Evolutionary conservation across 2,888 invertebrate genomes (phyloP), one percentile per base, ranked within the genome.

Genomic region (Platycheirus rosarum): DNA sequence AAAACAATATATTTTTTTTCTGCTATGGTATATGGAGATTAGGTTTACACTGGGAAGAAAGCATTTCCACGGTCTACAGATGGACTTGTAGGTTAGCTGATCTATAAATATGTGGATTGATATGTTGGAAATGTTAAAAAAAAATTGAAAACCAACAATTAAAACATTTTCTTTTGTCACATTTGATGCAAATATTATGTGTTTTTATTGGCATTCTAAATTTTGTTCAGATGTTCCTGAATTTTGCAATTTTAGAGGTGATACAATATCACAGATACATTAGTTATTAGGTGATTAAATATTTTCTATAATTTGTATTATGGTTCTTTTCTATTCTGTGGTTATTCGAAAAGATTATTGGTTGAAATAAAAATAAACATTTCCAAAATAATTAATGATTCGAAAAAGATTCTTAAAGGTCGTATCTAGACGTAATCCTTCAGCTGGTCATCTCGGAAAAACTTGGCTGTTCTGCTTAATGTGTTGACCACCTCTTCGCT

Each of bases 41-140:
- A 14, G 32, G 42, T 63, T 79, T 32, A 42, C 35, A 32, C 48
- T 16, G 66, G 40, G 14, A 60, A 48, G 35, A 60, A 29, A 13
- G 40, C 18, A 60, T 29, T 69, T 53, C 44, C 55, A 55, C 63
- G 74, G 63, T 49, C 68, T 66, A 66, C 57, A 62, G 68, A 74
- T 71, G 75, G 70, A 75, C 46, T 62, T 63, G 63, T 79, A 68
- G 73, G 51, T 77, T 37, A 68, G 71, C 76, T 68, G 68, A 73
- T 49, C 48, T 76, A 73, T 77, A 77, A 77, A 82, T 73, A 77
- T 82, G 62, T n/a, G 62, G 62, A 62, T 66, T 70, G 51, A 53
- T 75, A 29, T 57, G 53, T 53, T 42, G 44, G 13, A 29, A 42
- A 29, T 60, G 5, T 13, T 65, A 32, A 26, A 44, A 51, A 66